A percentile compares a stretch with the other conserved stretches of the same genome.
Conservation (phyloP, 2,113 vertebrate genomes). For the Chloroceryle aenea region DNA sequence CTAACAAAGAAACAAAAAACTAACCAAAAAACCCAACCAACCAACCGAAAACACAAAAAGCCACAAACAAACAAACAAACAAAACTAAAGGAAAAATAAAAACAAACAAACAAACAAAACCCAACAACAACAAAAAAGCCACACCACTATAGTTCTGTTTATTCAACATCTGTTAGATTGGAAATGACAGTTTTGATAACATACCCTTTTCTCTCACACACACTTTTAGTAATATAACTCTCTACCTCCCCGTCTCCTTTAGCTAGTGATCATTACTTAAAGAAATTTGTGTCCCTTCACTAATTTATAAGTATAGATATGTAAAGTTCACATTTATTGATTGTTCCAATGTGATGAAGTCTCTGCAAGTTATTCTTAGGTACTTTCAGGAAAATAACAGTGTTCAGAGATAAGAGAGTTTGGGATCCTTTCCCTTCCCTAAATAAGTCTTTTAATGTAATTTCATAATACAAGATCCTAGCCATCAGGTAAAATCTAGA, state of each 20-base stretch:
- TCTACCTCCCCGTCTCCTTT: neutral
- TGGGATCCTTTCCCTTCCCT: neutral
- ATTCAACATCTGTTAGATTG: neutral
- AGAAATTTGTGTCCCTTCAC: neutral
- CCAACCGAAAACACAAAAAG: no score
- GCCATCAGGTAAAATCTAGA: neutral
- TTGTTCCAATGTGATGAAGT: neutral
- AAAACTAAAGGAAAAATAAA: no score
- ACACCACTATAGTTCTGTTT: neutral
- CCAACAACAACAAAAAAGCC: no score
- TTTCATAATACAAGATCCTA: neutral
- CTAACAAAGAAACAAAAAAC: neutral
- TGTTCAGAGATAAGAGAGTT: neutral
- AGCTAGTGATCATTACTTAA: neutral
- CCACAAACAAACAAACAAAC: no score
- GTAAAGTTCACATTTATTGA: neutral
- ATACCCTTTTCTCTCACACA: neutral
- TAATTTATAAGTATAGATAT: neutral
- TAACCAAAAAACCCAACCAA: no score
- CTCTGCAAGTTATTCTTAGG: neutral
- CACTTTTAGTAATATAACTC: neutral
- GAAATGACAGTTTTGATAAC: neutral
- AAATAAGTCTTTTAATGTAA: neutral
- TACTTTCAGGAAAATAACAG: neutral
- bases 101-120: no score